Percentiles rank a stretch among this genome's conserved stretches.
Conservation (phyloP, 2,797 vertebrate genomes). For the Ispidina picta region DNA sequence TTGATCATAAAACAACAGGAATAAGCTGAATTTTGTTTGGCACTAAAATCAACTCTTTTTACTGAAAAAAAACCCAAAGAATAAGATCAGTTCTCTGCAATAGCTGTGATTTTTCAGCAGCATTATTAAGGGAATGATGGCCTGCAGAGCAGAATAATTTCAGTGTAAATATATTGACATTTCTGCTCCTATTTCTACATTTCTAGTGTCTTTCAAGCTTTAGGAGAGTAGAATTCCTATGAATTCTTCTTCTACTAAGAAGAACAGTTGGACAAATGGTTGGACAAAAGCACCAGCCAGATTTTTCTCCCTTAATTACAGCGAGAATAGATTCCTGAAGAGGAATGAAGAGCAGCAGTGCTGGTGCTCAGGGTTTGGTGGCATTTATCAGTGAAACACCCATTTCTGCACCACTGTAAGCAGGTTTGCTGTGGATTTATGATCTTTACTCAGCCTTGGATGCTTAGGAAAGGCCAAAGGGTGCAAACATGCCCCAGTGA, state of each 20-base stretch:
- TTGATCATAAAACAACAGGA: background rate
- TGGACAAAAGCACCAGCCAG: background rate
- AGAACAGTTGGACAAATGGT: too few relatives aligned
- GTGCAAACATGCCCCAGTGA: background rate
- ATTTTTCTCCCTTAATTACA: background rate
- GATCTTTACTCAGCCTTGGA: background rate
- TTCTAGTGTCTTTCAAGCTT: too few relatives aligned
- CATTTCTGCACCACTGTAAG: rapidly evolving
- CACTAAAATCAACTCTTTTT: background rate
- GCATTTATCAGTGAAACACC: background rate
- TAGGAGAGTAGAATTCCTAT: too few relatives aligned
- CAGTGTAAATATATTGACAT: background rate
- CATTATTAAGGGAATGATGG: background rate
- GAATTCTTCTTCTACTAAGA: too few relatives aligned
- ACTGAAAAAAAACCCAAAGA: background rate
- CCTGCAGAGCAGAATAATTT: background rate
- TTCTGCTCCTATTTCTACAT: background rate
- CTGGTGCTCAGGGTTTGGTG: background rate
- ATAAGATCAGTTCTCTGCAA: rapidly evolving
- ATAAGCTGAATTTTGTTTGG: background rate
- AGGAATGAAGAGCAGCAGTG: rapidly evolving
- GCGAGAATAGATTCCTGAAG: background rate
- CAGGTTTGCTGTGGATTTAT: background rate
- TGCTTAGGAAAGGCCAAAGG: background rate
- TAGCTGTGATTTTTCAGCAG: background rate